Evolutionary conservation across 2,888 invertebrate species (phyloP).

Genomic region (Drosophila tripunctata): DNA sequence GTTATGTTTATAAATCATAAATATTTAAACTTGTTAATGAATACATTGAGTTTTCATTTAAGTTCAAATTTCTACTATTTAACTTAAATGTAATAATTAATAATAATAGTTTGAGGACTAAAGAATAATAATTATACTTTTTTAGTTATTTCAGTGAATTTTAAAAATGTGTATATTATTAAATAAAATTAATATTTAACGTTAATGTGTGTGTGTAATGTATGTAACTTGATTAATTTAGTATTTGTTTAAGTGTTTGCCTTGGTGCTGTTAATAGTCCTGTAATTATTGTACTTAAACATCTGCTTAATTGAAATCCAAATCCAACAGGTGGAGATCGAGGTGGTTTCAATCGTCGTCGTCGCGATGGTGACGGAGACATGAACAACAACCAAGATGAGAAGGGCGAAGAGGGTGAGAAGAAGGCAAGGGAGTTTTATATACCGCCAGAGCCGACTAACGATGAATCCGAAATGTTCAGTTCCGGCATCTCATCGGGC

Average conservation of each 20-base stretch:
- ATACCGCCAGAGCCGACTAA: slow-evolving; percentile 90
- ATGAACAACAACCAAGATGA: slow-evolving; percentile 54
- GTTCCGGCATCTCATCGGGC: slow-evolving; percentile 89
- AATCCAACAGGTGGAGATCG: slow-evolving; percentile 16
- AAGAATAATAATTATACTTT: too few species aligned
- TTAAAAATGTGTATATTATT: too few species aligned
- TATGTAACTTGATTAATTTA: too few species aligned
- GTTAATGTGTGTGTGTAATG: too few species aligned
- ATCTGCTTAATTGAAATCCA: background rate
- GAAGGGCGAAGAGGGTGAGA: slow-evolving; percentile 70
- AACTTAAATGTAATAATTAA: too few species aligned
- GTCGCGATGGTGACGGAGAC: slow-evolving; percentile 48
- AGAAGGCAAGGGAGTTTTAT: slow-evolving; percentile 88
- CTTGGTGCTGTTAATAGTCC: background rate
- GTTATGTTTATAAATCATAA: too few species aligned
- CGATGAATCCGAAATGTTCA: slow-evolving; percentile 89
- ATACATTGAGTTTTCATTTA: too few species aligned
- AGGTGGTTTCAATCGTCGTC: slow-evolving; percentile 29
- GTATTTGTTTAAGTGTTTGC: background rate
- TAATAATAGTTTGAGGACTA: too few species aligned
- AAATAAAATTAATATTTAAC: too few species aligned
- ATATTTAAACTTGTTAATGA: too few species aligned
- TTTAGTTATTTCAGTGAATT: too few species aligned
- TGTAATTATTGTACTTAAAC: background rate
- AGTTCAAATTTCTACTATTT: too few species aligned